Base-by-base conservation (phyloP, 2,113 vertebrate genomes). In the Macaca nemestrina region DNA sequence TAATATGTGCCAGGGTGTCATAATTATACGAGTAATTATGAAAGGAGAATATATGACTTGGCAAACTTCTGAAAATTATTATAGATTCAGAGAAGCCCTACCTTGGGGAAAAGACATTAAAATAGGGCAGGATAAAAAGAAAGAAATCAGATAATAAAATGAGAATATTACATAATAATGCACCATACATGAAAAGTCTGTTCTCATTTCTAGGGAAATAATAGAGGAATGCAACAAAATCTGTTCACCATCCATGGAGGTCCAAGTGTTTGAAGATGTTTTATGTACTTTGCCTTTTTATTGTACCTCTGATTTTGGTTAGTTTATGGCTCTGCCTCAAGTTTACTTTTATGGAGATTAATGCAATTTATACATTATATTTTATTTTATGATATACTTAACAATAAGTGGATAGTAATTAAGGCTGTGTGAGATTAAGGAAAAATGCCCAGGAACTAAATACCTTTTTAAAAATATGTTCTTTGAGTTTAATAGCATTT, bases 301-400 rank as follows among this genome's bases (percentile, higher is more conserved):
- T 93, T 85, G 20, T 88, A 88, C 45, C 48, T 88, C 96, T 22
- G 35, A 95, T 96, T 97, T 92, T 88, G 32, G 67, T 95, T 95
- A 90, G 78, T 94, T 96, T 92, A 95, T 95, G 95, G 72, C 92
- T 97, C 45, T 82, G 70, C 84, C 87, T 97, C 96, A 97, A 95
- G 86, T 97, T 97, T 97, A 61, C 92, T 95, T 97, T 96, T 93
- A 94, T 94, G 68, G 72, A 93, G 59, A 96, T 97, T 95, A 97
- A 98, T 97, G 89, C 10, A 97, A 92, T 97, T 95, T 98, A 96
- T 81, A 88, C 20, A 91, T 87, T 96, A 85, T 95, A 97, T 96
- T 97, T 98, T 97, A 97, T 92, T 98, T 97, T 97, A 98, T 97
- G 81, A 96, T 96, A 95, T 81, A 96, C 79, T 98, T 98, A 96